phyloP scores from a whole-genome alignment of 1,140 invertebrate species.

The Diorhabda elongata region DNA sequence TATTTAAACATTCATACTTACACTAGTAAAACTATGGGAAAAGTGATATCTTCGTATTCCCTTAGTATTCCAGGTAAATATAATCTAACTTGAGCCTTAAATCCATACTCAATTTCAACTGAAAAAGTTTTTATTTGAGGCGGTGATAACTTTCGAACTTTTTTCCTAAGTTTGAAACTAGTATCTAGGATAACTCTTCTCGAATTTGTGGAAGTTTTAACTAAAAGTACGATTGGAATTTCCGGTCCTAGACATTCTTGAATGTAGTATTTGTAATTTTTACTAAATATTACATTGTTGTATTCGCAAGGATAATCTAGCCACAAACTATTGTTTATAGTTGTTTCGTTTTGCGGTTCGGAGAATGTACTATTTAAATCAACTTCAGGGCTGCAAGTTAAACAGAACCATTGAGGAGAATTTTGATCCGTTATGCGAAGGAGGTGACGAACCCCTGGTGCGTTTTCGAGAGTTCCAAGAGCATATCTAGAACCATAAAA shows the following conservation, averaged over 20 bases:
- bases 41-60: constrained; percentile 74
- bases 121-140: constrained; percentile 45
- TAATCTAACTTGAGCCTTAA: constrained; percentile 60
- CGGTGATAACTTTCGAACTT: constrained; percentile 35
- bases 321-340: constrained; percentile 36
- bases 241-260: constrained; percentile 71
- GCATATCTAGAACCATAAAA: constrained; percentile 52
- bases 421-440: constrained; percentile 57
- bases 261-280: constrained; percentile 55
- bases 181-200: constrained; percentile 57
- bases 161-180: constrained; percentile 38
- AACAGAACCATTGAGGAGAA: constrained; percentile 51
- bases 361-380: constrained; percentile 38
- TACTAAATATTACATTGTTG: constrained; percentile 62
- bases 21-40: constrained; percentile 76
- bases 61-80: constrained; percentile 71
- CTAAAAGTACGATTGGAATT: constrained; percentile 60
- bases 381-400: constrained; percentile 53
- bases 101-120: constrained; percentile 53
- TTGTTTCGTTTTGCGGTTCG: constrained; percentile 39
- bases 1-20: constrained; percentile 52
- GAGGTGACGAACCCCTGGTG: constrained; percentile 68
- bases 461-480: constrained; percentile 65
- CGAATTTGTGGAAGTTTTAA: constrained; percentile 53
- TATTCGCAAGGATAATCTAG: constrained; percentile 58